Base-by-base conservation (phyloP, 2,888 invertebrate species). In the Cerastis leucographa region DNA sequence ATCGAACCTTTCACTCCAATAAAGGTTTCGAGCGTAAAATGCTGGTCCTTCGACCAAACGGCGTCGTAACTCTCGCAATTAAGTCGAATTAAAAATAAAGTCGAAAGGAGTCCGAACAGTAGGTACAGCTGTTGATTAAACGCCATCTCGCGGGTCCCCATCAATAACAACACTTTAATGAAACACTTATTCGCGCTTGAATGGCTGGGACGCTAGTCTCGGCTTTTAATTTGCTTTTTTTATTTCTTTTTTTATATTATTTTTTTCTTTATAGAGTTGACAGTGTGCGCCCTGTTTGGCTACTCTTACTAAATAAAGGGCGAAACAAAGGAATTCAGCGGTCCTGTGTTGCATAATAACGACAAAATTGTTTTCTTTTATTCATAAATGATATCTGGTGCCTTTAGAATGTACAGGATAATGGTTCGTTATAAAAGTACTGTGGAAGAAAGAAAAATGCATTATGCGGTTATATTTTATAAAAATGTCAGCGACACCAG, bases 101-200 rank as follows among this genome's bases (percentile, higher is more conserved):
- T 93, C 91, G 85, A 93, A 94, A 93, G 93, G 91, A 94, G 92
- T 90, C 88, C 81, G 85, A 85, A 86, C 88, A 86, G 88, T n/a
- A n/a, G n/a, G n/a, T 91, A 92, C 90, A 87, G 93, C 94, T 94
- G 94, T 94, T 96, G 95, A 96, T 96, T 95, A 95, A 96, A 93
- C 94, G 95, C 96, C 96, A 96, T 96, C 95, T 95, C 94, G 94
- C 93, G 95, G 95, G 93, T 92, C 94, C 94, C 94, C 95, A 96
- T 96, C 96, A 96, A 96, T 96, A 96, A 96, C 95, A 95, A 95
- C 95, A 93, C 93, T 96, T 96, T 96, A 96, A 96, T 96, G 95
- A 96, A 96, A 96, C 94, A 95, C 93, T 96, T 95, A 96, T 95
- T 94, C 93, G 92, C 93, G 93, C 93, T 92, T 92, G 92, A 95